Percentiles rank a stretch among this genome's conserved stretches.
Conservation (phyloP, 2,113 vertebrate species). For the Heterochromis multidens region DNA sequence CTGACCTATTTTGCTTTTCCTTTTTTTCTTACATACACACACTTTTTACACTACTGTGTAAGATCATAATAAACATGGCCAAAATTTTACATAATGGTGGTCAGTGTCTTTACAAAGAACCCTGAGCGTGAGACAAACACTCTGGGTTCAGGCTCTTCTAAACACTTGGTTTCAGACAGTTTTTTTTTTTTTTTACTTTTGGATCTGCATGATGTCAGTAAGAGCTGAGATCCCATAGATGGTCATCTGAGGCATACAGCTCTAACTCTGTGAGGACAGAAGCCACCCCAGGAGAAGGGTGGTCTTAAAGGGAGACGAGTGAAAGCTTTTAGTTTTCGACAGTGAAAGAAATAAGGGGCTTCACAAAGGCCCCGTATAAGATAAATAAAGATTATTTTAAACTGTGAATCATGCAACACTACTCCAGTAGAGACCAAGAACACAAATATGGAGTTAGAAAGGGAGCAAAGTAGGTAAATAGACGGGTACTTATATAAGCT, state of each 20-base stretch:
- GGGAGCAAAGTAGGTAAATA: no score
- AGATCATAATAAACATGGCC: not conserved
- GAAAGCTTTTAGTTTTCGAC: not conserved
- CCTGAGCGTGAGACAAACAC: not conserved
- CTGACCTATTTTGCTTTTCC: not conserved
- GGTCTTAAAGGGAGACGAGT: not conserved
- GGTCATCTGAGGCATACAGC: not conserved
- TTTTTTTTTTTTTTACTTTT: not conserved
- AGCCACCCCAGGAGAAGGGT: no score
- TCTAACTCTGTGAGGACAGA: not conserved
- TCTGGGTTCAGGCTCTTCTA: no score
- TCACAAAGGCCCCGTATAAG: not conserved
- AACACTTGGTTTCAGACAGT: not conserved
- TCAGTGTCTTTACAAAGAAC: not conserved
- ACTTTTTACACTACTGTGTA: not conserved
- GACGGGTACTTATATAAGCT: not conserved
- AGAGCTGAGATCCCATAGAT: not conserved
- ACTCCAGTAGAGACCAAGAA: no score
- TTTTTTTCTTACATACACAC: not conserved
- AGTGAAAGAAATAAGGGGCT: not conserved
- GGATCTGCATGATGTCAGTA: not conserved
- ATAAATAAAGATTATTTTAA: not conserved
- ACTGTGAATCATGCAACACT: not conserved
- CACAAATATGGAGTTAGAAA: not conserved
- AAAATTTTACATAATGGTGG: not conserved